Base-by-base conservation (phyloP, 2,113 vertebrate species). In the Oophaga pumilio region DNA sequence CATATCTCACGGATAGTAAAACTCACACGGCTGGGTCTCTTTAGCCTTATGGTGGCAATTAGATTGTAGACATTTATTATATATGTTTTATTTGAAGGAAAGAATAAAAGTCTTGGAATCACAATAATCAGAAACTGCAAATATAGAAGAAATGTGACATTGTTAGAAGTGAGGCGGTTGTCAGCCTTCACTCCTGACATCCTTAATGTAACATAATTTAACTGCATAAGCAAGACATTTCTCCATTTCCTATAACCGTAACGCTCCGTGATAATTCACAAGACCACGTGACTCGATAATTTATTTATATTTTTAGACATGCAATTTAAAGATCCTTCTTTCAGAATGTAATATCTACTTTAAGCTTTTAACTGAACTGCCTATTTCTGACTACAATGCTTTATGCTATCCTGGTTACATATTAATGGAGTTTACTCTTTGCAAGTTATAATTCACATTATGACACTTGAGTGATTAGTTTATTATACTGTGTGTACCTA, bases 351-450 rank as follows among this genome's bases (percentile, higher is more conserved):
- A 88, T 88, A 88, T 83, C 86, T 76, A 83, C 78, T 83, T 80
- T 83, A 83, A 88, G 86, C 86, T 88, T 88, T 88, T 88, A 88
- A 88, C 86, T 88, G 86, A 88, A 88, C 86, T 88, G 80, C 86
- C 69, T 88, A 88, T 88, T 88, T 88, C 73, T 88, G 86, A 88
- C 69, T 88, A 88, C 86, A 88, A 88, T 88, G 86, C 86, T 83
- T 83, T 87, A 87, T 87, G 86, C 86, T 88, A 62, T 88, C 86
- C 80, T 83, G 59, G 80, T 88, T 88, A 88, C 86, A 76, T 88
- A 71, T 88, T 88, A 88, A 88, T 88, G 86, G 86, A 88, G 86
- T 88, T 88, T 88, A 88, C 86, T 88, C 86, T 88, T 88, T 88
- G 86, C 80, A 88, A 88, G 79, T 88, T 88, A 88, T 88, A 88